phyloP scores from a whole-genome alignment of 2,113 vertebrate species.

The Sterna hirundo region DNA sequence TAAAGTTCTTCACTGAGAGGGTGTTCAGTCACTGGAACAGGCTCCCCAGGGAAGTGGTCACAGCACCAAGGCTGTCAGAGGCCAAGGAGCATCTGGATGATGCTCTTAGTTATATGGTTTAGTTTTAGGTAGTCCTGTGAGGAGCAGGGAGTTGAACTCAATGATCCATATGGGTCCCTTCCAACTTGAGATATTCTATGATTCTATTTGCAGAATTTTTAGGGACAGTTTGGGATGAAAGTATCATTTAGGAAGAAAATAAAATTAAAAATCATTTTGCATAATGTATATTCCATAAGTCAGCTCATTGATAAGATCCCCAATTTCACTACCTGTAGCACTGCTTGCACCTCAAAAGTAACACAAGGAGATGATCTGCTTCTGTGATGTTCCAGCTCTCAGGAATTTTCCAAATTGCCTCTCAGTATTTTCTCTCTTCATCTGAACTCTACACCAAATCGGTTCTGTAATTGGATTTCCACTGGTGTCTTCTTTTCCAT shows the following conservation, averaged over 20 bases:
- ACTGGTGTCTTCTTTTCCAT: background rate
- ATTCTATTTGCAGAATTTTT: background rate
- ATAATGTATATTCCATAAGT: background rate
- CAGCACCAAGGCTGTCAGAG: background rate
- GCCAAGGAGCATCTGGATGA: fast-evolving
- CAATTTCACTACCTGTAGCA: background rate
- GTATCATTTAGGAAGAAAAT: background rate
- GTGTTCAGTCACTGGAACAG: background rate
- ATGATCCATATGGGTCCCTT: background rate
- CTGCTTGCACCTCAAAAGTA: background rate
- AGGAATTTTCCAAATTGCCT: background rate
- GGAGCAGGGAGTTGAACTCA: fast-evolving
- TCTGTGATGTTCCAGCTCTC: background rate
- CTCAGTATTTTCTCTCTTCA: background rate
- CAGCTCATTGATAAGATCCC: background rate
- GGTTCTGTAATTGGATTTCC: background rate
- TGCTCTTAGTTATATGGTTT: background rate
- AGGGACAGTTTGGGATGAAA: background rate
- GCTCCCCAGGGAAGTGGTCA: background rate
- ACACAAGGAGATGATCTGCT: background rate
- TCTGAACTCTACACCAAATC: background rate
- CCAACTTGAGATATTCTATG: background rate
- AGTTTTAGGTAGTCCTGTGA: background rate
- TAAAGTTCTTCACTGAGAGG: background rate
- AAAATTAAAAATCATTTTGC: background rate